A percentile compares a stretch with the other conserved stretches of the same genome.
Conservation (phyloP, 2,113 vertebrate genomes). For the Asarcornis scutulata region DNA sequence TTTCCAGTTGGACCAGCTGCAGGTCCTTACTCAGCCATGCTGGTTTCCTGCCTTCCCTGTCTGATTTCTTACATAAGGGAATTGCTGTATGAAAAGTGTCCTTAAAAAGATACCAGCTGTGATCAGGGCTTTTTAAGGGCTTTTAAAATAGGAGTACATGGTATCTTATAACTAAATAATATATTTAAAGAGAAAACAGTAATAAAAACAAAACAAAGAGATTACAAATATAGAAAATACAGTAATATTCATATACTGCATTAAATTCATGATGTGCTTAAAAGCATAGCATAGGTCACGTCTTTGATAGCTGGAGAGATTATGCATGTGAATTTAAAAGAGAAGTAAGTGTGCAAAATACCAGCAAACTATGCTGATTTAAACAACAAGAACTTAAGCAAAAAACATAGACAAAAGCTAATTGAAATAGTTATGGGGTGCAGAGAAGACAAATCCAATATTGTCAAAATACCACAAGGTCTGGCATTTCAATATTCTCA, state of each 20-base stretch:
- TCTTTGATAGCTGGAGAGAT: neutral
- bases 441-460: slow-evolving; percentile 46
- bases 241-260: neutral
- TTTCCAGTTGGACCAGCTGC: no score
- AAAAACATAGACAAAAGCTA: slow-evolving; percentile 28
- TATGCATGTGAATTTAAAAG: slow-evolving; percentile 30
- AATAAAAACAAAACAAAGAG: neutral
- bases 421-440: slow-evolving; percentile 42
- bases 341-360: neutral
- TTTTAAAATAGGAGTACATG: neutral
- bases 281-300: neutral
- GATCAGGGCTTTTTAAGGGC: neutral
- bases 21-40: no score
- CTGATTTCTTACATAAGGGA: no score
- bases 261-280: neutral
- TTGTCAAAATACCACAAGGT: slow-evolving; percentile 4
- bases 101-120: no score
- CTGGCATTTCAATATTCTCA: slow-evolving; percentile 43
- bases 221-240: neutral
- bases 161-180: neutral
- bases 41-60: no score
- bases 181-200: neutral
- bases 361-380: slow-evolving; percentile 31
- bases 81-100: no score
- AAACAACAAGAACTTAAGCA: slow-evolving; percentile 8